Evolutionary conservation across 2,888 invertebrate species (phyloP), one percentile per base, ranked within the genome.

Genomic region (Dolomedes plantarius): DNA sequence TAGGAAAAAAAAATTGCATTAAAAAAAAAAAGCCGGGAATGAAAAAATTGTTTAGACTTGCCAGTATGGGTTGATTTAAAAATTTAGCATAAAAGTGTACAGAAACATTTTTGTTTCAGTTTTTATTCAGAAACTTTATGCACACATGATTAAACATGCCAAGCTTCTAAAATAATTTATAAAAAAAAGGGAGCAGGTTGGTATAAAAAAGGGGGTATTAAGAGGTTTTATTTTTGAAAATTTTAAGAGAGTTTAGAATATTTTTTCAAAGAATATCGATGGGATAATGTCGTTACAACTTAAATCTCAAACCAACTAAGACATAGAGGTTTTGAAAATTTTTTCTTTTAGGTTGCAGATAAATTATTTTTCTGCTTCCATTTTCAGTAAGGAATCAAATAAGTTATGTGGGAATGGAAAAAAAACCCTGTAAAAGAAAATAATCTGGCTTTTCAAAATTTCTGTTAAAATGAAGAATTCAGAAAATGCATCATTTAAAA

Each of bases 81-180:
- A 56, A 56, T 56, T 23, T 6, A 23, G 56, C 56, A 56, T 56
- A 56, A 56, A 56, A 56, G 56, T 56, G 41, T 46, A 56, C 56
- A 19, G 23, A 56, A 23, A 23, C 1, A 56, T 56, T 56, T 56
- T 46, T 46, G 41, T 46, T 46, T 56, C 56, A 56, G 13, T 56
- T 56, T 56, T 56, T 56, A 56, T 23, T 56, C 5, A 56, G 5
- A 56, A 56, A 23, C 23, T 56, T 56, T 56, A 56, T 2, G 19
- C 56, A 56, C 56, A 56, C 23, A 23, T 56, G 56, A 56, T 56
- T 56, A 56, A 56, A 56, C 56, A 56, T 56, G 56, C 56, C 56
- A 56, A 56, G 56, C 16, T 46, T 56, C 23, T 56, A 56, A 56
- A 56, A 56, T 23, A 56, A 7, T 56, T 56, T 23, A 23, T 2